Base-by-base conservation (phyloP, 2,797 vertebrate species). In the Diplodus puntazzo region DNA sequence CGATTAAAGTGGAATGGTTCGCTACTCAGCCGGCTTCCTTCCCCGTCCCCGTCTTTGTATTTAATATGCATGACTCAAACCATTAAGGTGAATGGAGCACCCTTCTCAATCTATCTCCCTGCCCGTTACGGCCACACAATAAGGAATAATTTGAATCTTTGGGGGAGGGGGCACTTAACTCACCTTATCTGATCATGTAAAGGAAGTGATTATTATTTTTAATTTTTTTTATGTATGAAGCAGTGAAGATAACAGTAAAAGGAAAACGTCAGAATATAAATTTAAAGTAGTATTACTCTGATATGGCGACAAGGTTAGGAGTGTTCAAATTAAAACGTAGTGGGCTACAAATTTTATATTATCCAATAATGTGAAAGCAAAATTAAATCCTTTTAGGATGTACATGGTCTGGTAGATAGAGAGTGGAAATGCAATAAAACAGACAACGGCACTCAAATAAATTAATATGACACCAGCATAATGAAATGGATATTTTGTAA, bases 1-100 rank as follows among this genome's bases (percentile, higher is more conserved):
- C 27, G 49, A 86, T 88, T 86, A 79, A 79, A 89, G 71, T 50
- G 73, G 82, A 84, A 83, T 80, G 69, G 48, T 81, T 75, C 49
- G 20, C 63, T 18, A 57, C 59, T 73, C 61, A 42, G 4, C 78
- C 43, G 17, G 64, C 69, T 58, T 72, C 71, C 69, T 30, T 25
- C 60, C 61, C 21, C 74, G 58, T 39, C 55, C 55, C 59, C 1
- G 0, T 45, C 72, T 77, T 45, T 53, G 62, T 81, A 59, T 87
- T 92, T 83, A 87, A 84, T 75, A 87, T 84, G 79, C 87, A 91
- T 69, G 30, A 62, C 77, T 82, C 59, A 4, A 49, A 75, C 82
- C 74, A 84, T 86, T 84, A 84, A 83, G 75, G 80, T 79, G 82
- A 88, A 89, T 58, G 55, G 52, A 75, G 73, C 52, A 64, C 64